phyloP scores from a whole-genome alignment of 1,140 invertebrate genomes.

The Heliconius hermathena region DNA sequence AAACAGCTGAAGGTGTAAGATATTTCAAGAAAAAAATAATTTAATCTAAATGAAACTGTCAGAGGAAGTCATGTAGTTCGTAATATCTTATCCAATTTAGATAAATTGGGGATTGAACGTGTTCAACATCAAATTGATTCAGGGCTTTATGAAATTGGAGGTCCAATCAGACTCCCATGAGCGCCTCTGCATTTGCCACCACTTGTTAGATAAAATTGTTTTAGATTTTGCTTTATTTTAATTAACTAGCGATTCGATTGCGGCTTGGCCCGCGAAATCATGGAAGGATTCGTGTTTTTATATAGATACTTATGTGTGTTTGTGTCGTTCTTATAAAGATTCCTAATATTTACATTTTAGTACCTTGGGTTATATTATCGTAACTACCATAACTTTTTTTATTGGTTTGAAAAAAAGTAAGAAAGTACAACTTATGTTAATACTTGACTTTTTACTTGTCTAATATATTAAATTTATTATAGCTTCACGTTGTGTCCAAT shows the following conservation, averaged over 20 bases:
- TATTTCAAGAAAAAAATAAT: neutral
- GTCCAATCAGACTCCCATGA: neutral
- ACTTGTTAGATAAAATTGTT: neutral
- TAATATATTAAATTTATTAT: too few species aligned
- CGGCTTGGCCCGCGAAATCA: too few species aligned
- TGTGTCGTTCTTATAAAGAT: too few species aligned
- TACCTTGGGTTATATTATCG: too few species aligned
- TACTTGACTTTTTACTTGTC: too few species aligned
- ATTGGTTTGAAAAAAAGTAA: too few species aligned
- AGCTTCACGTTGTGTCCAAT: too few species aligned
- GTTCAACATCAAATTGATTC: constrained; percentile 26
- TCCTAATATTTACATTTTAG: too few species aligned
- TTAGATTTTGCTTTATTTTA: neutral
- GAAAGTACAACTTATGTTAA: too few species aligned
- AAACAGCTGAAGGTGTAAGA: neutral
- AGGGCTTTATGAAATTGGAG: constrained; percentile 17
- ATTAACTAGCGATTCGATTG: neutral
- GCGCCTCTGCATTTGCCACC: neutral
- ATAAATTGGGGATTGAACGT: constrained; percentile 23
- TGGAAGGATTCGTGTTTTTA: too few species aligned
- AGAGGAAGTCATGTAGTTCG: constrained; percentile 10
- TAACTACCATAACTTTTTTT: too few species aligned
- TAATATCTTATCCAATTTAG: constrained; percentile 27
- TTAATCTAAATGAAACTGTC: neutral
- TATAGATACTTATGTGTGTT: too few species aligned